Conservation (phyloP, 2,113 vertebrate species). For the Silurus asotus region DNA sequence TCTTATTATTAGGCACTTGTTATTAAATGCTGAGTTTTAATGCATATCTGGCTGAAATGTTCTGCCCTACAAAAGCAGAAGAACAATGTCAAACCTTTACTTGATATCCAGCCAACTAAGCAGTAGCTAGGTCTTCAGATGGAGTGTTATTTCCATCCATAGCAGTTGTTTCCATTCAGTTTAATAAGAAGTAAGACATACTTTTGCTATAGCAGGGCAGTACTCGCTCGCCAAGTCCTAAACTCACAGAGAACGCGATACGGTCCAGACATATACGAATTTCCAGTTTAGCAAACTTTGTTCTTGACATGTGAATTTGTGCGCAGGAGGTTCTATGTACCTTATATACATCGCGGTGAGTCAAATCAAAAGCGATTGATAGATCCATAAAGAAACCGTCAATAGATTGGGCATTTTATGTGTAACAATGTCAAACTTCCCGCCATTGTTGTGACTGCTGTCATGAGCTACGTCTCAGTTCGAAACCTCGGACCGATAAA, state of each 20-base stretch:
- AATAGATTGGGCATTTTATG: neutral
- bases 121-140: neutral
- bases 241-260: neutral
- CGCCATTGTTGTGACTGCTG: neutral
- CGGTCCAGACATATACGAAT: neutral
- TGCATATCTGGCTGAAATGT: slow-evolving; percentile 8
- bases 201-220: neutral
- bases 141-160: neutral
- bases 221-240: neutral
- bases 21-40: slow-evolving; percentile 21
- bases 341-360: neutral
- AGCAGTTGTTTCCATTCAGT: neutral
- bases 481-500: neutral
- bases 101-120: neutral
- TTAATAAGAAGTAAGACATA: neutral
- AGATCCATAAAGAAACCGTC: neutral
- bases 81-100: neutral
- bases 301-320: neutral
- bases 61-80: neutral
- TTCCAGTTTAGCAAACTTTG: neutral
- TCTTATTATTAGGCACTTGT: slow-evolving; percentile 13
- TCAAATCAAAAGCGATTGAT: neutral
- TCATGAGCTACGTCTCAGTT: neutral
- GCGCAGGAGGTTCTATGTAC: neutral
- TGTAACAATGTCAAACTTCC: neutral